Percentiles rank a stretch among this genome's conserved stretches.
These are phyloP conservation scores for Ptychochromis oligacanthus DNA, from an alignment of 2,113 vertebrate genomes.

Conservation along the genomic window DNA sequence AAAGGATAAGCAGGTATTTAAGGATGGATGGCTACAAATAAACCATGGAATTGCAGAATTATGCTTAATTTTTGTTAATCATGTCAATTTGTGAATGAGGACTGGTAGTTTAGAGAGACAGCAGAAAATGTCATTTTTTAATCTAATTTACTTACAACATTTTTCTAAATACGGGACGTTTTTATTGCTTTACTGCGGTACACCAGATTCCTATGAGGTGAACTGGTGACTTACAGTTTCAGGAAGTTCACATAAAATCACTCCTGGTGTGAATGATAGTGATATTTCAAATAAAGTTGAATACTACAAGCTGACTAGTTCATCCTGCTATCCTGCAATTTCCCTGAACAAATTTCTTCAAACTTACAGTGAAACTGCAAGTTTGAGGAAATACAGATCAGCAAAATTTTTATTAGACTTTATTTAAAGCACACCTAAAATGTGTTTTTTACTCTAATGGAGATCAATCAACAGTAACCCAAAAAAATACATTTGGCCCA, in stretches of 20 bases:
- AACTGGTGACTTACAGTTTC: neutral
- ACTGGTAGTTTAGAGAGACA: neutral
- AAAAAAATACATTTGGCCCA: too few species aligned
- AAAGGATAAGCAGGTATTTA: neutral
- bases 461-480: too few species aligned
- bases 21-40: neutral
- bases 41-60: fast-evolving
- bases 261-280: neutral
- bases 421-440: too few species aligned
- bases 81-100: fast-evolving
- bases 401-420: too few species aligned
- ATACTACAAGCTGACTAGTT: neutral
- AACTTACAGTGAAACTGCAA: neutral
- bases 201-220: too few species aligned
- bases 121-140: too few species aligned
- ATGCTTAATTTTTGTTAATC: neutral
- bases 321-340: neutral
- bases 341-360: neutral
- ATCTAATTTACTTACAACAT: too few species aligned
- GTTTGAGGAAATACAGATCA: too few species aligned
- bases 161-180: too few species aligned
- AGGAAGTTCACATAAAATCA: neutral
- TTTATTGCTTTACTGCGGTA: too few species aligned
- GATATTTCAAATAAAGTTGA: neutral
- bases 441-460: too few species aligned